These are phyloP conservation scores for Bombus sibiricus DNA, from an alignment of 1,140 invertebrate genomes.

Conservation along the genomic window DNA sequence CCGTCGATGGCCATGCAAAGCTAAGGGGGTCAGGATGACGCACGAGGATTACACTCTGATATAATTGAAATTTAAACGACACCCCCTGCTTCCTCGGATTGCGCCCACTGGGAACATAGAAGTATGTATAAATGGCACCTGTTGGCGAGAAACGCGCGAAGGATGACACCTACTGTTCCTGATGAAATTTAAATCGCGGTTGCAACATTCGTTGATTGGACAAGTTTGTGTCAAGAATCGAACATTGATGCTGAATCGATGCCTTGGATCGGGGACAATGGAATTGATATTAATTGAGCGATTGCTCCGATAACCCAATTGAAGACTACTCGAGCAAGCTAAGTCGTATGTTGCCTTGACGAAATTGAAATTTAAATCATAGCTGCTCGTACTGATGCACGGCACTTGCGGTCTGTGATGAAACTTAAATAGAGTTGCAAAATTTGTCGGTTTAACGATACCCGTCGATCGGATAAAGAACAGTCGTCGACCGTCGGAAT, in stretches of 20 bases:
- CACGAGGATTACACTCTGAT: not conserved
- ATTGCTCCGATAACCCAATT: conserved; percentile 8
- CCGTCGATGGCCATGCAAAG: not conserved
- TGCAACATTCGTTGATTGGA: not conserved
- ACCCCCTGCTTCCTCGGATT: not conserved
- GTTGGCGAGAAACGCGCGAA: not conserved
- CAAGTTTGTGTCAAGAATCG: not conserved
- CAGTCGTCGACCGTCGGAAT: not conserved
- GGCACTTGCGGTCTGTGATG: not conserved
- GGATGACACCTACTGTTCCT: conserved; percentile 22
- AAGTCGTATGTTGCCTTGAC: not conserved
- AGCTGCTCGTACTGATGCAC: not conserved
- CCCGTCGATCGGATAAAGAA: no score
- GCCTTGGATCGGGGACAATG: not conserved
- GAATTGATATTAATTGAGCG: conserved; percentile 16
- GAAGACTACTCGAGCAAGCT: not conserved
- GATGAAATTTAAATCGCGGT: conserved; percentile 16
- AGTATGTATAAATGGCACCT: conserved; percentile 39
- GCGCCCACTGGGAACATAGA: not conserved
- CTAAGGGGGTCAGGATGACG: not conserved
- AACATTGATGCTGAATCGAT: conserved; percentile 4
- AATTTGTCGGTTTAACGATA: not conserved
- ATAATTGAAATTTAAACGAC: conserved; percentile 21
- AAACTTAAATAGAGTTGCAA: not conserved
- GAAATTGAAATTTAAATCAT: conserved; percentile 8